Conservation (phyloP, 2,888 invertebrate species). For the Crematogaster levior region DNA sequence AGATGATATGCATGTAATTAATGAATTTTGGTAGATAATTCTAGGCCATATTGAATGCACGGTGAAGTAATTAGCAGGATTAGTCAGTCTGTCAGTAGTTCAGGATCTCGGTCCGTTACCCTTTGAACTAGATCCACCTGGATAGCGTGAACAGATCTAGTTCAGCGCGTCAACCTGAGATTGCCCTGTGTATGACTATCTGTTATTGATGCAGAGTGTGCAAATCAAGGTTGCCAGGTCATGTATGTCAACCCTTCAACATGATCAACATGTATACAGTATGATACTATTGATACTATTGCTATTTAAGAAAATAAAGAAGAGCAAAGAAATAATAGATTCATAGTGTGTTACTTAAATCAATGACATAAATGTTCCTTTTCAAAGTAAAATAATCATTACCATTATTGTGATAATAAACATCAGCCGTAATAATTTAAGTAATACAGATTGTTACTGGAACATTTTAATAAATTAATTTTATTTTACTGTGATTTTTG, state of each 20-base stretch:
- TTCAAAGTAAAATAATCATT: neutral
- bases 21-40: slow-evolving; percentile 14
- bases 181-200: slow-evolving; percentile 43
- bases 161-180: slow-evolving; percentile 47
- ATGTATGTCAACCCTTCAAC: slow-evolving; percentile 19
- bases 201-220: slow-evolving; percentile 40
- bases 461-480: neutral
- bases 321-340: neutral
- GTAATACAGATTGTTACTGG: neutral
- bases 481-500: neutral
- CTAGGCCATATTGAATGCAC: slow-evolving; percentile 2
- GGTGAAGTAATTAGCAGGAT: slow-evolving; percentile 47
- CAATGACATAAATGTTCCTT: neutral
- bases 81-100: slow-evolving; percentile 31
- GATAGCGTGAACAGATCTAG: slow-evolving; percentile 42
- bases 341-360: neutral
- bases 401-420: neutral
- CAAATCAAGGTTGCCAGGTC: slow-evolving; percentile 40
- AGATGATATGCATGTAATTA: neutral
- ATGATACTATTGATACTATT: neutral
- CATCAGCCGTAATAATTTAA: neutral
- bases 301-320: neutral
- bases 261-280: neutral
- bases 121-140: slow-evolving; percentile 47
- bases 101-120: slow-evolving; percentile 41